phyloP scores from a whole-genome alignment of 2,888 invertebrate genomes.

The Plagiodera versicolora region DNA sequence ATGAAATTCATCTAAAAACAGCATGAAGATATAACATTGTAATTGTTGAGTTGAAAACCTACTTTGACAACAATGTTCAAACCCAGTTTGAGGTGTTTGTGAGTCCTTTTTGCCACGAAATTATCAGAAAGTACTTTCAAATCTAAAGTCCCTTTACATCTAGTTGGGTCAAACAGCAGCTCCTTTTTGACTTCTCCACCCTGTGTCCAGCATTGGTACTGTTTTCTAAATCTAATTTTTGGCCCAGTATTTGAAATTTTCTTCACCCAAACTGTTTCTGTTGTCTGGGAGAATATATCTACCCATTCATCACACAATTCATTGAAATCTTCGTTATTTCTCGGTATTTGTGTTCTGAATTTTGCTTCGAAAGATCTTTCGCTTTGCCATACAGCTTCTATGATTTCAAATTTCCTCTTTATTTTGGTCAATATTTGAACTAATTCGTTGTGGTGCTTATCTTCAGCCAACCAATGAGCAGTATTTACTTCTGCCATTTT shows the following conservation, averaged over 20 bases:
- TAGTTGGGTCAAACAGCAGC: constrained; percentile 51
- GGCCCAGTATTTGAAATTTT: constrained; percentile 55
- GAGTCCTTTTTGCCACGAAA: constrained; percentile 49
- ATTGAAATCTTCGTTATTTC: constrained; percentile 52
- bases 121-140: constrained; percentile 53
- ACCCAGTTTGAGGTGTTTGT: constrained; percentile 50
- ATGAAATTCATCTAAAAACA: constrained; percentile 51
- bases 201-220: constrained; percentile 55
- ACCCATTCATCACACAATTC: constrained; percentile 53
- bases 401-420: constrained; percentile 51
- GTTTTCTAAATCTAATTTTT: constrained; percentile 53
- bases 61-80: constrained; percentile 53
- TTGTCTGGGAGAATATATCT: constrained; percentile 51
- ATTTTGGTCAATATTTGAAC: constrained; percentile 46
- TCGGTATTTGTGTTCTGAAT: constrained; percentile 51
- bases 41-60: constrained; percentile 19
- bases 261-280: constrained; percentile 53
- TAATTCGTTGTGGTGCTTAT: constrained; percentile 48
- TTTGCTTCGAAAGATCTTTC: constrained; percentile 51
- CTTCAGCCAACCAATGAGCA: constrained; percentile 26
- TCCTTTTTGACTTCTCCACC: constrained; percentile 51
- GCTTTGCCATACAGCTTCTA: constrained; percentile 48
- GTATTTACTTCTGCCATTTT: constrained; percentile 33
- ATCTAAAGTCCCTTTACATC: constrained; percentile 52
- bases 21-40: not conserved